Conservation (phyloP, 2,113 vertebrate species). For the Bubo blakistoni region DNA sequence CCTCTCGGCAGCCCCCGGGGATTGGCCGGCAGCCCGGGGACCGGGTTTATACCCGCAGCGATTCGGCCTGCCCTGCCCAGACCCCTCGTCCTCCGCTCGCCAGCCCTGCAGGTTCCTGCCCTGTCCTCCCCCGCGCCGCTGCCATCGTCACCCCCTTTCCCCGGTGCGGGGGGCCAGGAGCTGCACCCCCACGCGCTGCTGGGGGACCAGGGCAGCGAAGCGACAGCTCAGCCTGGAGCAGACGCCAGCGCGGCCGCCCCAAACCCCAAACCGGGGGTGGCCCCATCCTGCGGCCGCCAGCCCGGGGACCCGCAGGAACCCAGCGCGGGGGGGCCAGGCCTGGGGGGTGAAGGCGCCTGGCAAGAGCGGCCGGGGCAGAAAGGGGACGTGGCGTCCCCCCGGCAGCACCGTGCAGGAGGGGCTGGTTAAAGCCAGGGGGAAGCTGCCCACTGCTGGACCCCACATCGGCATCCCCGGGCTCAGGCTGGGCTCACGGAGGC, state of each 20-base stretch:
- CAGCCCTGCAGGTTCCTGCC: too few species aligned
- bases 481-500: too few species aligned
- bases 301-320: fast-evolving
- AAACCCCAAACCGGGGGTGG: too few species aligned
- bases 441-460: too few species aligned
- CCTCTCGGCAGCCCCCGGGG: constrained; percentile 30
- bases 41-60: neutral
- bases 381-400: too few species aligned
- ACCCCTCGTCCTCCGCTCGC: neutral
- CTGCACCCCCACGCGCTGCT: neutral
- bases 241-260: neutral
- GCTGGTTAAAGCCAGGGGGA: too few species aligned
- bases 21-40: neutral
- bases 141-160: neutral
- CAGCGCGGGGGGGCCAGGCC: neutral
- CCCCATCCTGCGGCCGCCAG: neutral
- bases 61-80: neutral
- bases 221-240: neutral
- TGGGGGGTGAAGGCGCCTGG: neutral
- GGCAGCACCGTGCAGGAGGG: too few species aligned
- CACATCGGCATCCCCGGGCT: too few species aligned
- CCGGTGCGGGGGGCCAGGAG: neutral
- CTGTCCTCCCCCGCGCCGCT: neutral
- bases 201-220: neutral
- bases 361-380: neutral